phyloP scores from a whole-genome alignment of 1,140 invertebrate species.

The Drosophila sturtevanti region DNA sequence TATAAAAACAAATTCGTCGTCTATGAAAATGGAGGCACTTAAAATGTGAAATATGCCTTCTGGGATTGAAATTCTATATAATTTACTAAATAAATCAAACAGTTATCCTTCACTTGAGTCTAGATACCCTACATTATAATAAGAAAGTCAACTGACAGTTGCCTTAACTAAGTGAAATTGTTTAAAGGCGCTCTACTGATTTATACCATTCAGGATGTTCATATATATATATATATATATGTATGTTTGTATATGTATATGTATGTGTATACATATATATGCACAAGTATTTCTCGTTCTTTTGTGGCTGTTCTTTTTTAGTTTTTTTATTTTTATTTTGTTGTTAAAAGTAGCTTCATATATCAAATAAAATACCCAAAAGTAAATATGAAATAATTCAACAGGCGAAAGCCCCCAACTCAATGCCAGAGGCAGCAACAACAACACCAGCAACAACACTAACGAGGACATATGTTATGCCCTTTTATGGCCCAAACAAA shows the following conservation, averaged over 20 bases:
- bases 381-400: conserved; percentile 46
- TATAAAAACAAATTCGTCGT: too few species aligned
- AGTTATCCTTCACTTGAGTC: not conserved
- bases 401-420: conserved; percentile 19
- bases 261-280: not conserved
- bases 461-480: conserved; percentile 27
- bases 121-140: conserved; percentile 10
- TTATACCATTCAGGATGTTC: conserved; percentile 18
- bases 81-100: not conserved
- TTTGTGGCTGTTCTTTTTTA: not conserved
- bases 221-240: not conserved
- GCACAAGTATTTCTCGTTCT: conserved; percentile 17
- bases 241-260: not conserved
- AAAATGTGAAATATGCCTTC: not conserved
- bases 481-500: conserved; percentile 28
- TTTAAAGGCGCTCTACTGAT: conserved; percentile 27
- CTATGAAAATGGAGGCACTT: too few species aligned
- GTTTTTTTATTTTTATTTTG: not conserved
- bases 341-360: conserved; percentile 52
- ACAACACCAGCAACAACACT: conserved; percentile 13
- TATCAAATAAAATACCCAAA: conserved; percentile 61
- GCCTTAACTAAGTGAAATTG: conserved; percentile 28
- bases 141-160: conserved; percentile 49
- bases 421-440: not conserved
- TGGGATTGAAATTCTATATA: conserved; percentile 8